Evolutionary conservation across 2,888 invertebrate genomes (phyloP), one percentile per base, ranked within the genome.

Genomic region (Hypena proboscidalis): DNA sequence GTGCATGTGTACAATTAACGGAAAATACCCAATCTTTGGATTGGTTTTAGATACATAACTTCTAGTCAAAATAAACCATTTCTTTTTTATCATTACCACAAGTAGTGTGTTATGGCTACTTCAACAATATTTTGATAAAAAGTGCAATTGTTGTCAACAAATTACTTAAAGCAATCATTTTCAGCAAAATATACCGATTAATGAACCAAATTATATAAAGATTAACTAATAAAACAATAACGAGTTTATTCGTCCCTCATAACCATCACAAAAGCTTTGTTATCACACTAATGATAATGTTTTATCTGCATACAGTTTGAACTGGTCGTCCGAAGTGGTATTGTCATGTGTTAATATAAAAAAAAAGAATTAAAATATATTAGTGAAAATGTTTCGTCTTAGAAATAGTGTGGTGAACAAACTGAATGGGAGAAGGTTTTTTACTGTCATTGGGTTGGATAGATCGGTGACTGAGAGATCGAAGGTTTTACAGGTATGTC

Each of bases 321-420:
- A 54, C 34, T 31, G 10, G 17, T 21, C 25, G 52, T 9, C 7
- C 44, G 49, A 25, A 14, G 39, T 50, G 51, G 65, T 66, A 31
- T 36, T 32, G 45, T 48, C 10, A 34, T 40, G 52, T 37, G 43
- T 34, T 29, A 41, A 23, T 20, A 43, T 10, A 20, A n/a, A 4
- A 13, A 10, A 11, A 20, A 17, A 1, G 22, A 35, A 34, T 40
- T 26, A 14, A 17, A 23, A 2, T 23, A n/a, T 11, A 11, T 35
- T 17, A 34, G 56, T 38, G 14, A n/a, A n/a, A 3, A 88, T 85
- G 87, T 74, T 85, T 57, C 77, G 70, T 40, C 29, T 79, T 17
- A 61, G 74, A 42, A 66, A 64, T 29, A 56, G 64, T 58, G 58
- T 67, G 27, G 43, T 70, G 31, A 77, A 63, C 8, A 64, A 66